These are phyloP conservation scores for Callipepla californica DNA, from an alignment of 2,113 vertebrate genomes.

Conservation along the genomic window DNA sequence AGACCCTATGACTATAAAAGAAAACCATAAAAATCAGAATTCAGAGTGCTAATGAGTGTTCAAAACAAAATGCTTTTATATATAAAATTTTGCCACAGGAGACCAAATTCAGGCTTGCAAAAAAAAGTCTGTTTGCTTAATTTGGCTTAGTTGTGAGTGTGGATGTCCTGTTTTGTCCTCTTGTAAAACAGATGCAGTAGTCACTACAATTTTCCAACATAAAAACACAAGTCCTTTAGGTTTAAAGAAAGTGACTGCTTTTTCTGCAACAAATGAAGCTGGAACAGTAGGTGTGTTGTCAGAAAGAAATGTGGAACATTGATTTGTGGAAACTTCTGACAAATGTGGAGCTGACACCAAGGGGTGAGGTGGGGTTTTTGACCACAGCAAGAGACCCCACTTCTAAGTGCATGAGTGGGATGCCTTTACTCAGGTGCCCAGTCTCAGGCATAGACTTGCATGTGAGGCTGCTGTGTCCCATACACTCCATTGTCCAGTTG, in stretches of 20 bases:
- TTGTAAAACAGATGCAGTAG: not conserved
- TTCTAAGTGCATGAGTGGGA: not conserved
- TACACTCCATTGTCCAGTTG: not conserved
- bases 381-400: accelerated
- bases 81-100: not conserved
- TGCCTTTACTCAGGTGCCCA: accelerated
- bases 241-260: not conserved
- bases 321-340: not conserved
- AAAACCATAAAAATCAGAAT: not conserved
- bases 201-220: not conserved
- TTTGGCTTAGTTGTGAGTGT: not conserved
- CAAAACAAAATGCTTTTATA: not conserved
- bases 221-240: not conserved
- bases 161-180: not conserved
- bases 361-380: not conserved
- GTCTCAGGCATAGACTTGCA: not conserved
- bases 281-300: not conserved
- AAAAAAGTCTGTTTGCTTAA: not conserved
- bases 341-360: not conserved
- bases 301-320: accelerated
- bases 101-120: not conserved
- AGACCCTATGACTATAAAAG: not conserved
- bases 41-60: not conserved
- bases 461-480: not conserved
- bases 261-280: not conserved